Conservation (phyloP, 2,113 vertebrate species). For the Neogale vison region DNA sequence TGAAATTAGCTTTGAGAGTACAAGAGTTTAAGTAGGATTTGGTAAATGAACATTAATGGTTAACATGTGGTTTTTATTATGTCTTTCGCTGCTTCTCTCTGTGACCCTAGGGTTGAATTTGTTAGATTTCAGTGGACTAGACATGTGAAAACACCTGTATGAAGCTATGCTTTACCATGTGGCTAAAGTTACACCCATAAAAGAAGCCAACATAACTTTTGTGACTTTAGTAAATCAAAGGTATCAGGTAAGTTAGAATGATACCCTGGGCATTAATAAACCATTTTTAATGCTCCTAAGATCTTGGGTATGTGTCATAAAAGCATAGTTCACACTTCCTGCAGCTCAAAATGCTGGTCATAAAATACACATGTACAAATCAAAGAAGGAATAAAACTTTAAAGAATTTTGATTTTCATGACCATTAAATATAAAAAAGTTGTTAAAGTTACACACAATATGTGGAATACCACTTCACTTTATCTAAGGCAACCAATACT, state of each 20-base stretch:
- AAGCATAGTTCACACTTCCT: constrained; percentile 63
- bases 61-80: constrained; percentile 81
- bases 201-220: constrained; percentile 66
- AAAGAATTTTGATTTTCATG: constrained; percentile 70
- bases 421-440: constrained; percentile 66
- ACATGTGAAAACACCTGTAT: constrained; percentile 75
- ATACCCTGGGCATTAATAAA: constrained; percentile 76
- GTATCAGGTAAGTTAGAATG: constrained; percentile 68
- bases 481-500: not conserved
- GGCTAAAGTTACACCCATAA: constrained; percentile 57
- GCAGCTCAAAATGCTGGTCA: constrained; percentile 61
- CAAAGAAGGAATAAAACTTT: constrained; percentile 59
- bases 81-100: constrained; percentile 31
- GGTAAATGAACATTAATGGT: constrained; percentile 80
- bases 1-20: constrained; percentile 83
- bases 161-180: constrained; percentile 57
- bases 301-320: constrained; percentile 74
- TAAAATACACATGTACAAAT: constrained; percentile 61
- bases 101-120: constrained; percentile 65
- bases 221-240: constrained; percentile 77
- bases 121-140: constrained; percentile 65
- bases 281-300: constrained; percentile 72
- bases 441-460: constrained; percentile 15
- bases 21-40: constrained; percentile 81
- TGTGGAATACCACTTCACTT: not conserved